Conservation (phyloP, 2,797 vertebrate species). For the Trachops cirrhosus region DNA sequence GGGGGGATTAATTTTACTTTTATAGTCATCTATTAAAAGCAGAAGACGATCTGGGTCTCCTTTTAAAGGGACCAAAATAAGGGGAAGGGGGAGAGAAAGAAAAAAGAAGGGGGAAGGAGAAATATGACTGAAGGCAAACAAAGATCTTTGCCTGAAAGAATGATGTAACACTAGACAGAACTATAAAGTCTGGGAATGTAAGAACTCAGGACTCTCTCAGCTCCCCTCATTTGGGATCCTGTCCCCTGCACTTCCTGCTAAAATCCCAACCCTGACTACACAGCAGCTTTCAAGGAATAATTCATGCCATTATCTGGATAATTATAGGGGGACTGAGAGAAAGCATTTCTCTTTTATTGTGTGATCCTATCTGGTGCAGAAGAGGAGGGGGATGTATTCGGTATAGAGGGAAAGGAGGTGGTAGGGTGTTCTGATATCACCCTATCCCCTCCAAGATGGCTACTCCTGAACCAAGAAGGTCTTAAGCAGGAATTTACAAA, state of each 20-base stretch:
- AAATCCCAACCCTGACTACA: constrained; percentile 57
- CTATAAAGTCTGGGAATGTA: constrained; percentile 78
- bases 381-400: background rate
- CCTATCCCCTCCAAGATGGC: background rate
- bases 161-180: constrained; percentile 78
- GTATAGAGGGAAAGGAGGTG: background rate
- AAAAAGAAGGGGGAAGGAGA: constrained; percentile 44
- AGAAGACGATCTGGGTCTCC: constrained; percentile 77
- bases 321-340: constrained; percentile 51
- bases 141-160: constrained; percentile 75
- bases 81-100: background rate
- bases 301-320: constrained; percentile 73
- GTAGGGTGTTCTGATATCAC: background rate
- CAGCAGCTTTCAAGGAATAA: constrained; percentile 62
- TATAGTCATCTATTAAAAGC: constrained; percentile 80
- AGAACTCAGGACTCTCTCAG: constrained; percentile 25
- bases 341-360: constrained; percentile 64
- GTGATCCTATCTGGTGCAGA: constrained; percentile 24
- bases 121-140: constrained; percentile 74
- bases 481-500: background rate
- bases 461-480: background rate
- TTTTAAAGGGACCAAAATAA: constrained; percentile 73
- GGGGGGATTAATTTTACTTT: constrained; percentile 81
- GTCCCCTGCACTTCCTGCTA: constrained; percentile 66
- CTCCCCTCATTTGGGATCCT: constrained; percentile 61